Evolutionary conservation across 2,113 vertebrate genomes (phyloP).

Genomic region (Felis chaus): DNA sequence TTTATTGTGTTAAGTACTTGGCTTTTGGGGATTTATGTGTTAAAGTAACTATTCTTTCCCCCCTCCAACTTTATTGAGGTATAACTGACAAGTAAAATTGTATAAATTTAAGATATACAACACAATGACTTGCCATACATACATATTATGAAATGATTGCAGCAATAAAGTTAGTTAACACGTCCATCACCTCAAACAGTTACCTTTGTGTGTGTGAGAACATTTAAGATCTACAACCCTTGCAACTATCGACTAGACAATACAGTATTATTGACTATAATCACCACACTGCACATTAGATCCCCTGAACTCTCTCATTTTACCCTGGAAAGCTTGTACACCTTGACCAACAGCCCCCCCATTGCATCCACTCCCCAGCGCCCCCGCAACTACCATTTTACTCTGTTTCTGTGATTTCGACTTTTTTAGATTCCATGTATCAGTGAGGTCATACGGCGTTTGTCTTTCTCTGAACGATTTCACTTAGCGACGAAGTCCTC

Average conservation of each 20-base stretch:
- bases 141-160: neutral
- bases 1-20: neutral
- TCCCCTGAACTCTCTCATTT: neutral
- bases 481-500: neutral
- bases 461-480: neutral
- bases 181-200: neutral
- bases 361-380: too few relatives aligned
- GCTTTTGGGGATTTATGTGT: neutral
- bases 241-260: too few relatives aligned
- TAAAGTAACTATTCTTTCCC: neutral
- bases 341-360: neutral
- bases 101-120: neutral
- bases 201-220: neutral
- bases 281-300: neutral
- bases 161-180: neutral
- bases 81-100: neutral
- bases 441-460: neutral
- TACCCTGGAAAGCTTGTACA: neutral
- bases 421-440: neutral
- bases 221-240: neutral
- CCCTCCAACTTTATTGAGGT: neutral
- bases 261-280: too few relatives aligned
- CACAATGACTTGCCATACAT: neutral
- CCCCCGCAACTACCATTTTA: neutral
- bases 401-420: neutral